Percentiles rank a stretch among this genome's conserved stretches.
Evolutionary conservation across 2,888 invertebrate genomes (phyloP).

Genomic region (Cancer borealis): DNA sequence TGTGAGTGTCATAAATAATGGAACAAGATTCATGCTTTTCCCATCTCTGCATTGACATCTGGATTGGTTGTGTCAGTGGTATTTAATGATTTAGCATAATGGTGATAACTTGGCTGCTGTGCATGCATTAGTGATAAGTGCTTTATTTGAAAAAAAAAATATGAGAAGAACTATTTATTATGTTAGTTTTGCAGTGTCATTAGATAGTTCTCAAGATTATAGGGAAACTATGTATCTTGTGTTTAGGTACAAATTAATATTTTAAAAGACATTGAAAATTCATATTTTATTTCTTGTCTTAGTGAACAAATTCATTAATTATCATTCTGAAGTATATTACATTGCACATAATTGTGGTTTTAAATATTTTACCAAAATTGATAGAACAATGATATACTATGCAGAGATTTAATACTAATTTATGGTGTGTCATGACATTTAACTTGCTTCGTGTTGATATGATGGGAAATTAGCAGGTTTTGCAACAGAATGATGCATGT

Average conservation of each 20-base stretch:
- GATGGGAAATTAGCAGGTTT: neutral
- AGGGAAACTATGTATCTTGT: no score
- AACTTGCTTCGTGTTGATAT: neutral
- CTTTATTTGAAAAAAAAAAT: neutral
- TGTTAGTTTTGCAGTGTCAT: neutral
- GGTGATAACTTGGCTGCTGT: neutral
- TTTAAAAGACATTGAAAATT: no score
- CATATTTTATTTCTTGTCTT: no score
- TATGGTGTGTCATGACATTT: neutral
- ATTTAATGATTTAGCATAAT: neutral
- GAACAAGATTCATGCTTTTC: neutral
- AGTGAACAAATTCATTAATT: no score
- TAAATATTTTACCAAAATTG: no score
- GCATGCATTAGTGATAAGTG: neutral
- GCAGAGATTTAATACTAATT: neutral
- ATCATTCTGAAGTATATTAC: no score
- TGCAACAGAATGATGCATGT: neutral
- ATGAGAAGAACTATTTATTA: neutral
- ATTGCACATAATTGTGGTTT: no score
- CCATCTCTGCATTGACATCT: neutral
- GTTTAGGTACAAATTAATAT: no score
- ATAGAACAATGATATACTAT: no score
- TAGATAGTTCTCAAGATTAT: neutral
- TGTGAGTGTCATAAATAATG: neutral
- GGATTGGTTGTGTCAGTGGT: neutral